Conservation (phyloP, 2,888 invertebrate genomes). For the Ochropleura leucogaster region DNA sequence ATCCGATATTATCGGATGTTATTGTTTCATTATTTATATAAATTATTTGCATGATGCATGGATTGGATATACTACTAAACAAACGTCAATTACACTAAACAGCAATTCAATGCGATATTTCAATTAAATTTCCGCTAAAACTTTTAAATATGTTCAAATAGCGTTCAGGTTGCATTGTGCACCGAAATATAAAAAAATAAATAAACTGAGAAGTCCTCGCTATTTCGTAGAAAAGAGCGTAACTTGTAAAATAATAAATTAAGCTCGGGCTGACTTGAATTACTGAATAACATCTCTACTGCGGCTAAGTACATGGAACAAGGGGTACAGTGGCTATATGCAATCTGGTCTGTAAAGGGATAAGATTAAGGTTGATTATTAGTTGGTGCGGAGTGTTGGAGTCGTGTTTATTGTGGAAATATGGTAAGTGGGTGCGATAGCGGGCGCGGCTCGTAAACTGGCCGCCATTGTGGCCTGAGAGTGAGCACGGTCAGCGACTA, state of each 20-base stretch:
- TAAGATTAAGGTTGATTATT: conserved; percentile 44
- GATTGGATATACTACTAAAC: background rate
- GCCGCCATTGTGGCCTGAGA: conserved; percentile 50
- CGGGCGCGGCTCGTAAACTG: conserved; percentile 60
- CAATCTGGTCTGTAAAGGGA: conserved; percentile 21
- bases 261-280: conserved; percentile 52
- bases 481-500: conserved; percentile 51
- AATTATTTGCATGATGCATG: conserved; percentile 9
- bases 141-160: conserved; percentile 10
- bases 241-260: conserved; percentile 60
- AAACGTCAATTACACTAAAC: conserved; percentile 11
- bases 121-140: conserved; percentile 25
- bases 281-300: conserved; percentile 57
- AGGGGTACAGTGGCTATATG: conserved; percentile 3
- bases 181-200: conserved; percentile 33
- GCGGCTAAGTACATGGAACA: conserved; percentile 33
- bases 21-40: conserved; percentile 11
- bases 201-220: conserved; percentile 16
- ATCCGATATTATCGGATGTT: conserved; percentile 12
- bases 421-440: conserved; percentile 63
- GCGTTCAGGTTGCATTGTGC: conserved; percentile 17
- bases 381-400: conserved; percentile 15
- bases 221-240: conserved; percentile 30
- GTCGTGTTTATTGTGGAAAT: conserved; percentile 63
- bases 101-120: conserved; percentile 13